A percentile compares a stretch with the other conserved stretches of the same genome.
phyloP scores from a whole-genome alignment of 2,113 vertebrate species.

The Bos javanicus region DNA sequence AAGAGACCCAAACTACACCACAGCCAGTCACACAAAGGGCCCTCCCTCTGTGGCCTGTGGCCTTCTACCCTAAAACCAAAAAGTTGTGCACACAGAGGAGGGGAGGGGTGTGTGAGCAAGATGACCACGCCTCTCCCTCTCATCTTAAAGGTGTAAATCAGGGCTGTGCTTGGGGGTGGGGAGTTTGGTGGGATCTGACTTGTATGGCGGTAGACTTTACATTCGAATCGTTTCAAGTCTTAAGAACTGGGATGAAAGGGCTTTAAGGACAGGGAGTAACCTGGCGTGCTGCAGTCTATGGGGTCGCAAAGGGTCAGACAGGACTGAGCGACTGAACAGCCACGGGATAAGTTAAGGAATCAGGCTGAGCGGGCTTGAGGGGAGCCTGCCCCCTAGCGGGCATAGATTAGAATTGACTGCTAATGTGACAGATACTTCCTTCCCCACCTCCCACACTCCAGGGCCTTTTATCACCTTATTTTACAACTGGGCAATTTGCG shows the following conservation, averaged over 20 bases:
- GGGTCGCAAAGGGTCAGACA: too few relatives aligned
- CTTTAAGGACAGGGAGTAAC: neutral
- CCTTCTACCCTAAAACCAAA: neutral
- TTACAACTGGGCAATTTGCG: neutral
- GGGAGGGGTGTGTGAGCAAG: too few relatives aligned
- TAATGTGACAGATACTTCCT: neutral
- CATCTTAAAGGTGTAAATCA: neutral
- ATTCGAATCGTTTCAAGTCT: neutral
- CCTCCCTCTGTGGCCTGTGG: neutral
- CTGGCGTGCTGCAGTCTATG: too few relatives aligned
- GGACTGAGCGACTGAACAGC: too few relatives aligned
- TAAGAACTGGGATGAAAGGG: neutral
- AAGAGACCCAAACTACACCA: neutral
- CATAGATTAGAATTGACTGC: fast-evolving
- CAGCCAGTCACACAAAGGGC: neutral
- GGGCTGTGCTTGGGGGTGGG: neutral
- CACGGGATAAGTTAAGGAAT: neutral
- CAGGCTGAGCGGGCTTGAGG: too few relatives aligned
- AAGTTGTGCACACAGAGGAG: fast-evolving
- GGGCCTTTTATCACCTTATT: neutral
- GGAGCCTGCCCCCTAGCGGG: neutral
- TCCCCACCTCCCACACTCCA: neutral
- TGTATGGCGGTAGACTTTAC: neutral
- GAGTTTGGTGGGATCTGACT: neutral
- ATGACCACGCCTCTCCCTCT: neutral